These are phyloP conservation scores for Caenorhabditis parvicauda DNA, from an alignment of 2,888 invertebrate species.

Conservation along the genomic window DNA sequence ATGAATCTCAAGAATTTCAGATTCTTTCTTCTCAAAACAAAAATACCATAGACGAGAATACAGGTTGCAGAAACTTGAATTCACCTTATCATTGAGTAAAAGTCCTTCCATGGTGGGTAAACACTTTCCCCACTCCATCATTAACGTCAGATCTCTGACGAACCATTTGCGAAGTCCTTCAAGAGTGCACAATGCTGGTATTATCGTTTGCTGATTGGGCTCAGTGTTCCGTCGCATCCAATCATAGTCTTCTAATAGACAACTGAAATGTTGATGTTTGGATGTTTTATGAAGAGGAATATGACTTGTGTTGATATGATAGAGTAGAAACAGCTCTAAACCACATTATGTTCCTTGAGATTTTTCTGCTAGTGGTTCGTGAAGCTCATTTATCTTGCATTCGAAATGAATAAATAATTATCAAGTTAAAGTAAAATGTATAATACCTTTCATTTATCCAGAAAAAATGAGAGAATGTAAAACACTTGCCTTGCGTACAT, in stretches of 20 bases:
- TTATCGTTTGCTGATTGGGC: constrained; percentile 1
- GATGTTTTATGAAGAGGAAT: not conserved
- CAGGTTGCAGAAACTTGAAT: not conserved
- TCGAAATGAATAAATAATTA: too few species aligned
- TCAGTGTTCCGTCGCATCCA: constrained; percentile 33
- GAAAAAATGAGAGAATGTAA: not conserved
- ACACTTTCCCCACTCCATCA: constrained; percentile 51
- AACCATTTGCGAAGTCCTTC: constrained; percentile 44
- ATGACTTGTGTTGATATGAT: not conserved
- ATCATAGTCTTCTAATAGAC: constrained; percentile 35
- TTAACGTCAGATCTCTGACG: constrained; percentile 42
- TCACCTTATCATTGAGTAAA: constrained; percentile 43
- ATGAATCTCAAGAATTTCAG: too few species aligned
- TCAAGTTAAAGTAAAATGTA: too few species aligned
- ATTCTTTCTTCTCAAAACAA: not conserved
- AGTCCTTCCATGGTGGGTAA: constrained; percentile 34
- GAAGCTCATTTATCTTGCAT: too few species aligned
- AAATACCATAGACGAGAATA: not conserved
- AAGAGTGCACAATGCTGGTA: constrained; percentile 29
- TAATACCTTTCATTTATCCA: too few species aligned
- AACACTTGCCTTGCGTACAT: constrained; percentile 38
- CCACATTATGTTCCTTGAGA: not conserved
- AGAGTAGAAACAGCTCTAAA: not conserved
- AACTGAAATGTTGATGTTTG: constrained; percentile 21
- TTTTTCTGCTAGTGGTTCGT: not conserved